Evolutionary conservation across 2,888 invertebrate genomes (phyloP).

Genomic region (Stenchaetothrips biformis): DNA sequence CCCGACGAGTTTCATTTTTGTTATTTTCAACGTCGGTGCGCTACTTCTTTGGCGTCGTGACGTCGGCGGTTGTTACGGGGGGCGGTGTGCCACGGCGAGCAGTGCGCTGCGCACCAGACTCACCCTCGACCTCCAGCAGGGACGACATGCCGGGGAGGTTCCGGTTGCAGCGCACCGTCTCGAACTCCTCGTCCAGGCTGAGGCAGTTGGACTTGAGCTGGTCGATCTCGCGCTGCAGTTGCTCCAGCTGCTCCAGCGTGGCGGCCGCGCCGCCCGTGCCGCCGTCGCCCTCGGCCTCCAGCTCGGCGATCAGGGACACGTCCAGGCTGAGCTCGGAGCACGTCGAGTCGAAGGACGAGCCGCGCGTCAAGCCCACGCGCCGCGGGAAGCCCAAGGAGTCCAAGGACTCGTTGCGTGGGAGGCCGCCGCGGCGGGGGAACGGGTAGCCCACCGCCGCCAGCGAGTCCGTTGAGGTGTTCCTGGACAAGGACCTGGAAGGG

Average conservation of each 20-base stretch:
- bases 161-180: conserved; percentile 40
- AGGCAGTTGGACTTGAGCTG: conserved; percentile 41
- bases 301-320: conserved; percentile 35
- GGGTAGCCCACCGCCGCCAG: not conserved
- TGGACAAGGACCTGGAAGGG: not conserved
- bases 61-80: not conserved
- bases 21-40: not conserved
- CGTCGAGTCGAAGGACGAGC: conserved; percentile 41
- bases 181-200: conserved; percentile 41
- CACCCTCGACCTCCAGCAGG: conserved; percentile 35
- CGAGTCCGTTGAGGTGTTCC: conserved; percentile 7
- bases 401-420: conserved; percentile 37
- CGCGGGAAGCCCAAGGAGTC: conserved; percentile 37
- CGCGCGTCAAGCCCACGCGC: conserved; percentile 35
- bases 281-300: conserved; percentile 31
- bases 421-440: conserved; percentile 38
- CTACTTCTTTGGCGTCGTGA: not conserved
- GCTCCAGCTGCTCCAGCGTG: conserved; percentile 39
- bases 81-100: not conserved
- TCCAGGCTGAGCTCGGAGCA: conserved; percentile 41
- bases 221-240: conserved; percentile 40
- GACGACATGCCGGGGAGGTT: conserved; percentile 40
- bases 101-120: not conserved
- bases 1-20: not conserved
- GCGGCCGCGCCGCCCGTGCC: conserved; percentile 33